Evolutionary conservation across 2,113 vertebrate genomes (phyloP).

Genomic region (Dicentrarchus labrax): DNA sequence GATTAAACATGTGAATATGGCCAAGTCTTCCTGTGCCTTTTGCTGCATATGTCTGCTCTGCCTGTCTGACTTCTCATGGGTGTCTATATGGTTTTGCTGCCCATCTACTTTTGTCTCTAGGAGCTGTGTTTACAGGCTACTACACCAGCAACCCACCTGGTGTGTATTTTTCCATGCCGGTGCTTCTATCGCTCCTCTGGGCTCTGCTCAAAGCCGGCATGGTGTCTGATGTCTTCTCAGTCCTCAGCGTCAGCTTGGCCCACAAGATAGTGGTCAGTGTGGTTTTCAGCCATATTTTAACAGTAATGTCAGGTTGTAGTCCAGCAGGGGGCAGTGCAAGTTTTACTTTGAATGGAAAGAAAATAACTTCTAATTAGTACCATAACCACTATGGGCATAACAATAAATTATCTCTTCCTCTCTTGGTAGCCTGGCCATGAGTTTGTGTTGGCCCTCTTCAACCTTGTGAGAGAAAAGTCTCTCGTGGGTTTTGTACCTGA

Average conservation of each 20-base stretch:
- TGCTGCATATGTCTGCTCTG: no score
- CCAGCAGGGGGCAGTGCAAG: conserved; percentile 14
- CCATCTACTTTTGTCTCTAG: conserved; percentile 76
- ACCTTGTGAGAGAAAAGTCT: conserved; percentile 85
- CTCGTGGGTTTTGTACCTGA: conserved; percentile 79
- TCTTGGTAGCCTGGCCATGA: conserved; percentile 85
- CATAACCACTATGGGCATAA: neutral
- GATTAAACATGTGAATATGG: neutral
- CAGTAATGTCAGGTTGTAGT: neutral
- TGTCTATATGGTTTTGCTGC: neutral
- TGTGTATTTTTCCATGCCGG: conserved; percentile 82
- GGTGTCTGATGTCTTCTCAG: conserved; percentile 86
- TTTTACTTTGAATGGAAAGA: neutral
- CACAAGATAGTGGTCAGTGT: conserved; percentile 88
- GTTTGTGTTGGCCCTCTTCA: conserved; percentile 88
- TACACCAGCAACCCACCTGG: conserved; percentile 87
- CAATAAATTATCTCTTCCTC: neutral
- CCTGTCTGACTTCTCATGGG: neutral
- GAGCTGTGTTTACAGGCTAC: conserved; percentile 87
- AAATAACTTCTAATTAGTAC: no score
- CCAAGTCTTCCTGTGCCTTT: no score
- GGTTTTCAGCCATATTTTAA: conserved; percentile 1
- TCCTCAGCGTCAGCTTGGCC: conserved; percentile 81
- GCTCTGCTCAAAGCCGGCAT: conserved; percentile 85
- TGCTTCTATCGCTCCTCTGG: conserved; percentile 86